Evolutionary conservation across 2,113 vertebrate genomes (phyloP).

Genomic region (Brienomyrus longianalis): DNA sequence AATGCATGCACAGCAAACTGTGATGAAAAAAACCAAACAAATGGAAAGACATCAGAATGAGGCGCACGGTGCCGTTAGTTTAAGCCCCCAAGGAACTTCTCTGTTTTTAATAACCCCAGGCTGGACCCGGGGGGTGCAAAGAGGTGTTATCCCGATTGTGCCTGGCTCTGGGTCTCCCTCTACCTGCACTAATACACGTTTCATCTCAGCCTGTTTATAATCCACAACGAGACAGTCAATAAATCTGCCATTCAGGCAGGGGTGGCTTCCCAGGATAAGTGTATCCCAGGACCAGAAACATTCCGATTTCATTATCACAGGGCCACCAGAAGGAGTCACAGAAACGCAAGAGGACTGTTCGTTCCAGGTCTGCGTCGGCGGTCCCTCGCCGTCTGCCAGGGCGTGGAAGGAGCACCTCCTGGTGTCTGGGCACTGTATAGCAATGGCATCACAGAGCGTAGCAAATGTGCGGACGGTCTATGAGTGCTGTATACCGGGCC

Average conservation of each 20-base stretch:
- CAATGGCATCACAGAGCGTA: neutral
- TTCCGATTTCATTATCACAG: conserved; percentile 29
- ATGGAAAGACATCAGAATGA: neutral
- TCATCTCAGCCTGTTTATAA: conserved; percentile 6
- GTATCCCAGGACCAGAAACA: conserved; percentile 15
- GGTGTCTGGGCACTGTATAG: neutral
- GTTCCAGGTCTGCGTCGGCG: conserved; percentile 12
- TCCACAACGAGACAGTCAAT: conserved; percentile 14
- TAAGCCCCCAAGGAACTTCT: neutral
- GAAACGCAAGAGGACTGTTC: neutral
- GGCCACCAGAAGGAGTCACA: neutral
- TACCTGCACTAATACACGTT: neutral
- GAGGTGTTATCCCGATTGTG: neutral
- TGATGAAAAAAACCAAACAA: neutral
- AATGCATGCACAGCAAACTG: neutral
- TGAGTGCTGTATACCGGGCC: neutral
- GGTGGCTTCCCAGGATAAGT: conserved; percentile 29
- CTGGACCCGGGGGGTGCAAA: neutral
- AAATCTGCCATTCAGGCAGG: conserved; percentile 20
- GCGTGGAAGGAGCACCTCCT: neutral
- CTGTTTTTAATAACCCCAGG: neutral
- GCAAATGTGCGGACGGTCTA: neutral
- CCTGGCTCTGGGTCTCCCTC: neutral
- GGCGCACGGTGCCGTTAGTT: neutral
- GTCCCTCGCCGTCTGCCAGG: conserved; percentile 16